Evolutionary conservation across 1,140 invertebrate genomes (phyloP).

Genomic region (Neotoxoptera formosana): DNA sequence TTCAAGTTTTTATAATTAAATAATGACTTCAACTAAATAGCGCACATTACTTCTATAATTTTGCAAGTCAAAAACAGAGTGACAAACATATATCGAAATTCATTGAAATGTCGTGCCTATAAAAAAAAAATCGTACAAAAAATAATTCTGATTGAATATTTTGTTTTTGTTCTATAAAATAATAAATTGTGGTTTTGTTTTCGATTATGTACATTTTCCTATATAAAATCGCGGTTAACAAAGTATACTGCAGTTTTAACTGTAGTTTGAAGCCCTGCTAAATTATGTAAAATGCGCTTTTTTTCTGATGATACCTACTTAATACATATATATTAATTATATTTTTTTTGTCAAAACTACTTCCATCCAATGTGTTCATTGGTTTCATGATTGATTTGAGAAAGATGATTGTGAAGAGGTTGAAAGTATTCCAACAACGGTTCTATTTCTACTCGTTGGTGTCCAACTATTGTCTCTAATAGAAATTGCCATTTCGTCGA

Average conservation of each 20-base stretch:
- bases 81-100: neutral
- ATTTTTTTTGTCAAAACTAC: neutral
- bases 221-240: neutral
- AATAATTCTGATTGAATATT: neutral
- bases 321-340: neutral
- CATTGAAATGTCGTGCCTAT: neutral
- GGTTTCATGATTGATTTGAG: neutral
- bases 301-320: neutral
- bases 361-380: slow-evolving; percentile 44
- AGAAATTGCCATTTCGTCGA: neutral
- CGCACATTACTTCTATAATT: neutral
- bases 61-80: neutral
- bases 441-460: neutral
- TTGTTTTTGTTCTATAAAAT: neutral
- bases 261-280: neutral
- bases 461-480: slow-evolving; percentile 40
- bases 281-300: neutral
- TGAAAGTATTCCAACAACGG: slow-evolving; percentile 36
- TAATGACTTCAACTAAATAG: neutral
- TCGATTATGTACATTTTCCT: neutral
- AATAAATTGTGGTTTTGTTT: neutral
- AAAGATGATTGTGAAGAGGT: neutral
- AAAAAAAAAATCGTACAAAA: neutral
- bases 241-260: neutral
- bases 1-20: neutral